Base-by-base conservation (phyloP, 2,888 invertebrate species). In the Bursaphelenchus okinawaensis region DNA sequence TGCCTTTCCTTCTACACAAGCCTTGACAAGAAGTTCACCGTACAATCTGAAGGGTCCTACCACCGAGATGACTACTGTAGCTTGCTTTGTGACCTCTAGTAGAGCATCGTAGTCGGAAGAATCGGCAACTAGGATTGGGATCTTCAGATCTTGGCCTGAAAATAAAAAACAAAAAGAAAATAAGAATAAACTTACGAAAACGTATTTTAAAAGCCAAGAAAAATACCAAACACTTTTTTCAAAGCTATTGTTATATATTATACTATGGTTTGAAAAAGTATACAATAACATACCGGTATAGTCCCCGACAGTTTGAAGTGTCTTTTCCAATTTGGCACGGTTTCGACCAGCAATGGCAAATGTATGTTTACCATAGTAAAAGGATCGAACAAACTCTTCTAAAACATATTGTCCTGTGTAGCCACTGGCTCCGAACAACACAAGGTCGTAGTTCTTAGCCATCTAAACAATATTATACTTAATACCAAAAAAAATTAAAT, bases 371-470 rank as follows among this genome's bases (percentile, higher is more conserved):
- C 29, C 24, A 22, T 68, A 24, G 20, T 27, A 84, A 76, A 58
- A 67, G 4, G 74, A 71, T 19, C 68, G 68, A 19, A 84, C 85
- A 19, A 87, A 76, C 79, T 90, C 89, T 70, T 87, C 87, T 0
- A 92, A 90, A 0, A 90, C 89, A 83, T 89, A 88, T 83, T 90
- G 89, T 1, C 95, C 96, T 22, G 64, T 67, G 84, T 89, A 94
- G 26, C 95, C 95, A 0, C 91, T 89, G 0, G 94, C 95, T 26
- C 95, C 96, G 83, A 94, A 94, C 78, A 96, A 88, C 7, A 96
- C 87, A 4, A 94, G 81, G 84, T 94, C 92, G 76, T 62, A 72
- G 8, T 61, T n/a, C n/a, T n/a, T n/a, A n/a, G n/a, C n/a, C n/a
- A n/a, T n/a, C n/a, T n/a, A n/a, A n/a, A n/a, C n/a, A n/a, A n/a